Conservation (phyloP, 2,113 vertebrate species). For the Panthera tigris region DNA sequence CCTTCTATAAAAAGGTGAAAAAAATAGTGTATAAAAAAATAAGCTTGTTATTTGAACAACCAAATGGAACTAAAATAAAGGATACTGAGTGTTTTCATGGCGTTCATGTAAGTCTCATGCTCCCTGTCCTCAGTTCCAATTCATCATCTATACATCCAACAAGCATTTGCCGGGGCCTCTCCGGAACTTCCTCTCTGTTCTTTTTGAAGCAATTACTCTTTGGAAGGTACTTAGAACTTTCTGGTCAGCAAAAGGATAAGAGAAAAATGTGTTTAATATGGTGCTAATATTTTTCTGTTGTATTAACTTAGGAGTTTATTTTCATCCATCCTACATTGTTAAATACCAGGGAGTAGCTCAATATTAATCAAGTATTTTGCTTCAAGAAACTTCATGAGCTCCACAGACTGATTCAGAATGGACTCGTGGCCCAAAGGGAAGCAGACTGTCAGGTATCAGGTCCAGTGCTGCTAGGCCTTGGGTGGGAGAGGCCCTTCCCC, state of each 20-base stretch:
- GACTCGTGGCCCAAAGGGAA: not conserved
- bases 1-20: not conserved
- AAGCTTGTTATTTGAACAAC: not conserved
- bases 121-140: not conserved
- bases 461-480: not conserved
- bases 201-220: slow-evolving; percentile 6
- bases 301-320: not conserved
- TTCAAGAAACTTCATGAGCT: slow-evolving; percentile 18
- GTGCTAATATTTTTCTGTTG: slow-evolving; percentile 1
- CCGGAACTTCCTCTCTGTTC: not conserved
- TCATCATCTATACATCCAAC: not conserved
- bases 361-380: not conserved
- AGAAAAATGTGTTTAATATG: not conserved
- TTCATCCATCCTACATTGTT: slow-evolving; percentile 6
- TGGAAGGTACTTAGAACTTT: not conserved
- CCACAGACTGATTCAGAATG: not conserved
- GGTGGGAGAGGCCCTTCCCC: not conserved
- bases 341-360: slow-evolving; percentile 10
- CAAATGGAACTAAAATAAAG: not conserved
- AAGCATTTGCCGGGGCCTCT: not conserved
- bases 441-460: not conserved
- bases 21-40: not conserved
- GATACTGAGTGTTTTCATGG: not conserved
- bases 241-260: not conserved
- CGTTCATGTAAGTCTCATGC: not conserved